phyloP scores from a whole-genome alignment of 2,113 vertebrate genomes.

The Fregata magnificens region DNA sequence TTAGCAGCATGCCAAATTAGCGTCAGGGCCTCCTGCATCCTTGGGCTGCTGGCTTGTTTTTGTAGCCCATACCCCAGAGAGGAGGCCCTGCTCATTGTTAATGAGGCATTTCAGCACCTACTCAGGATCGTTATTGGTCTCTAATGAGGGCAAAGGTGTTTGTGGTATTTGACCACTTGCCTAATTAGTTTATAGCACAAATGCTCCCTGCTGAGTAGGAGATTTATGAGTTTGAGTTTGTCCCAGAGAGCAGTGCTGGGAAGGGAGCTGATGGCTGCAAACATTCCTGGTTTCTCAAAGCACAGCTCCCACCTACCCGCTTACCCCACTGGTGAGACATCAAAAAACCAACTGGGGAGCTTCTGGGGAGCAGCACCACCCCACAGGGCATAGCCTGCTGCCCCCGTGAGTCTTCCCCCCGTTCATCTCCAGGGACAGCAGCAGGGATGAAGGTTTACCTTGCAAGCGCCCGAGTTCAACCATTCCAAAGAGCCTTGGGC shows the following conservation, averaged over 20 bases:
- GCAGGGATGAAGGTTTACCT: neutral
- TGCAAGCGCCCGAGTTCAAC: neutral
- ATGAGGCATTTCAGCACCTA: constrained; percentile 8
- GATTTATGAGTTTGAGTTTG: neutral
- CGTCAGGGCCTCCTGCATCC: neutral
- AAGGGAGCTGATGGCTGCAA: neutral
- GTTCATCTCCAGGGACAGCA: neutral
- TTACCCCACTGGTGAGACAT: neutral
- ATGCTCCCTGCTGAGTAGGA: neutral
- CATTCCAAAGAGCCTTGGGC: neutral
- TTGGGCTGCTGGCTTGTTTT: neutral
- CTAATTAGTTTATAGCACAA: constrained; percentile 1
- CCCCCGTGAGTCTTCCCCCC: neutral
- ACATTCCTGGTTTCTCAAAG: neutral
- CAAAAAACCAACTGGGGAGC: neutral
- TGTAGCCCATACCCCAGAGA: neutral
- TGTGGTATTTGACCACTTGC: neutral
- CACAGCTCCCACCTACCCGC: neutral
- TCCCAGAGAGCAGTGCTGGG: neutral
- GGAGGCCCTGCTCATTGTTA: neutral
- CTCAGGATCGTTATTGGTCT: neutral
- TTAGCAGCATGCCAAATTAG: neutral
- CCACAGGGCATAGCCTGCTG: neutral
- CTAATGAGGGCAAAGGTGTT: constrained; percentile 3
- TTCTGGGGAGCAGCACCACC: neutral